Percentiles rank a stretch among this genome's conserved stretches.
phyloP scores from a whole-genome alignment of 1,140 invertebrate genomes.

The Parasteatoda tepidariorum region DNA sequence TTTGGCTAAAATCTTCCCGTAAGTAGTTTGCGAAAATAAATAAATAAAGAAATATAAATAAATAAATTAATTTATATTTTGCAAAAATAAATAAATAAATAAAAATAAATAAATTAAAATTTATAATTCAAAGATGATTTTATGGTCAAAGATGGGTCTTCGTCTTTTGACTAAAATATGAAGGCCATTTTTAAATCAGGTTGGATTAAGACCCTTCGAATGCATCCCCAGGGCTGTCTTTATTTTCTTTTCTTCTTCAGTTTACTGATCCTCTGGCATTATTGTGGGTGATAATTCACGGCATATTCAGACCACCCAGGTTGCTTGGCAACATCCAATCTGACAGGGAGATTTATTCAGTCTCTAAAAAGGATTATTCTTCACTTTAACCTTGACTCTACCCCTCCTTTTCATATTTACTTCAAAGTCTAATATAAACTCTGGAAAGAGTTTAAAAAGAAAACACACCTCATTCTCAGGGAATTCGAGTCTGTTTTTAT shows the following conservation, averaged over 20 bases:
- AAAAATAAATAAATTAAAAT: too few relatives aligned
- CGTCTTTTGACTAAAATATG: conserved; percentile 2
- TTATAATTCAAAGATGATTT: too few relatives aligned
- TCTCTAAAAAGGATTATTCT: conserved; percentile 50
- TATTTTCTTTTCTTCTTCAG: conserved; percentile 58
- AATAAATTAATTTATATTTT: too few relatives aligned
- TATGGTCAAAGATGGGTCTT: too few relatives aligned
- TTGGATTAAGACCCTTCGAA: conserved; percentile 38
- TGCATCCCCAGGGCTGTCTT: conserved; percentile 27
- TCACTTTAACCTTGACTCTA: conserved; percentile 37
- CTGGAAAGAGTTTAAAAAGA: not conserved
- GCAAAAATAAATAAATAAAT: too few relatives aligned
- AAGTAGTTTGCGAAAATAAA: too few relatives aligned
- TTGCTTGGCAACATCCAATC: conserved; percentile 54
- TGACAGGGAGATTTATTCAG: conserved; percentile 60
- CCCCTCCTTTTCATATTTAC: not conserved
- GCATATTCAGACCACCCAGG: conserved; percentile 53
- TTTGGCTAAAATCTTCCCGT: too few relatives aligned
- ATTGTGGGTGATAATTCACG: conserved; percentile 59
- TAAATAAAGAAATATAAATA: too few relatives aligned
- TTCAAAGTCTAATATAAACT: not conserved
- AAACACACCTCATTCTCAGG: not conserved
- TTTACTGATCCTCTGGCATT: conserved; percentile 58
- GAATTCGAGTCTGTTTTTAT: not conserved
- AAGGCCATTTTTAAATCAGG: conserved; percentile 41